These are phyloP conservation scores for Bombus sibiricus DNA, from an alignment of 1,140 invertebrate genomes.

Conservation along the genomic window DNA sequence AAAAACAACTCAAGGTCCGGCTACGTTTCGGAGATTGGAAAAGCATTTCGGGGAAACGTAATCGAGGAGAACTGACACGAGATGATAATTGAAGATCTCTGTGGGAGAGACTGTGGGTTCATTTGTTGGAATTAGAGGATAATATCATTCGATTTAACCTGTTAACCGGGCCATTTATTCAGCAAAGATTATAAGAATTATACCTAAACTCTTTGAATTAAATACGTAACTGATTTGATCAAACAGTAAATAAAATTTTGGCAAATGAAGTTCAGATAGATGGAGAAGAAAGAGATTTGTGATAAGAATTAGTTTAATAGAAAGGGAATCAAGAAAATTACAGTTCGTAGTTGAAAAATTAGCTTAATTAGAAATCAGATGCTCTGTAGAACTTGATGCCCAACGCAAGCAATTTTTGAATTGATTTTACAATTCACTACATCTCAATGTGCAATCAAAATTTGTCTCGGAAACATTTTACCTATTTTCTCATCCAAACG, in stretches of 20 bases:
- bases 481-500: not conserved
- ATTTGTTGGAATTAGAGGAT: not conserved
- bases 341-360: not conserved
- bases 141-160: not conserved
- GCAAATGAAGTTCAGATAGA: no score
- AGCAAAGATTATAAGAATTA: not conserved
- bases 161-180: not conserved
- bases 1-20: conserved; percentile 16
- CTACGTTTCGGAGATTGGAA: no score
- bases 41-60: conserved; percentile 13
- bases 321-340: not conserved
- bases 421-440: not conserved
- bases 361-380: not conserved
- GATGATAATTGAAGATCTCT: not conserved
- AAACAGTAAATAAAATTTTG: no score
- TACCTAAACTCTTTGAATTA: not conserved
- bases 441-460: not conserved
- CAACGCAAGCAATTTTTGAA: not conserved
- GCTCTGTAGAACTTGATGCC: not conserved
- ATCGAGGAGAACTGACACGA: not conserved
- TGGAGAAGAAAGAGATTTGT: no score
- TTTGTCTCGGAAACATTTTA: not conserved
- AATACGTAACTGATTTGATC: not conserved
- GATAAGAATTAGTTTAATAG: not conserved
- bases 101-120: no score